Conservation (phyloP, 2,888 invertebrate species). For the Euphydryas editha region DNA sequence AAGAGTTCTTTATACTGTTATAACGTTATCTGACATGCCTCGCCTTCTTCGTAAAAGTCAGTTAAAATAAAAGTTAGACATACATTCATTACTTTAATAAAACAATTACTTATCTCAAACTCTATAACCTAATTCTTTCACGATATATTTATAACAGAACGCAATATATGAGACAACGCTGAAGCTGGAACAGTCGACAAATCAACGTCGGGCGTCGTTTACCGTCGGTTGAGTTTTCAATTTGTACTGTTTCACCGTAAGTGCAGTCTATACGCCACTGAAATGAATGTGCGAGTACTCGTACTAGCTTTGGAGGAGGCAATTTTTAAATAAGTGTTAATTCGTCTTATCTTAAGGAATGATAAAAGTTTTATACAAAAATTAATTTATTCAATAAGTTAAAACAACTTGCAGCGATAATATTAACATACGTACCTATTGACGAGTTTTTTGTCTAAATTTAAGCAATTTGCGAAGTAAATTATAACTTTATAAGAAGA, state of each 20-base stretch:
- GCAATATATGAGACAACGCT: conserved; percentile 12
- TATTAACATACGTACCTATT: too few species aligned
- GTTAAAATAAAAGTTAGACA: background rate
- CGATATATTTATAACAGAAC: conserved; percentile 23
- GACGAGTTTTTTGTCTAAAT: too few species aligned
- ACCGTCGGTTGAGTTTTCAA: conserved; percentile 76
- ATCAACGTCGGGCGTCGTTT: conserved; percentile 68
- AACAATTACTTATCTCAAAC: conserved; percentile 16
- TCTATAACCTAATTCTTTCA: conserved; percentile 24
- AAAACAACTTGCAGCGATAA: too few species aligned
- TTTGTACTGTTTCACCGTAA: conserved; percentile 73
- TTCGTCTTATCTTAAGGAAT: too few species aligned
- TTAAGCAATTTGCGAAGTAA: too few species aligned
- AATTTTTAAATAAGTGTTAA: background rate
- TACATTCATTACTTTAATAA: conserved; percentile 3
- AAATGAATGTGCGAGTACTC: conserved; percentile 30
- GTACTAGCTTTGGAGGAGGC: conserved; percentile 35
- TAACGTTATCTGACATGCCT: too few species aligned
- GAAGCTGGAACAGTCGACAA: conserved; percentile 58
- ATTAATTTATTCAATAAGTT: too few species aligned
- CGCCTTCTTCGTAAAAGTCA: too few species aligned
- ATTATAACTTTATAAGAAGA: too few species aligned
- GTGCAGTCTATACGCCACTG: conserved; percentile 55
- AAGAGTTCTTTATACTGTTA: too few species aligned
- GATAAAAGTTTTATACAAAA: too few species aligned